Evolutionary conservation across 2,888 invertebrate genomes (phyloP).

Genomic region (Neria commutata): DNA sequence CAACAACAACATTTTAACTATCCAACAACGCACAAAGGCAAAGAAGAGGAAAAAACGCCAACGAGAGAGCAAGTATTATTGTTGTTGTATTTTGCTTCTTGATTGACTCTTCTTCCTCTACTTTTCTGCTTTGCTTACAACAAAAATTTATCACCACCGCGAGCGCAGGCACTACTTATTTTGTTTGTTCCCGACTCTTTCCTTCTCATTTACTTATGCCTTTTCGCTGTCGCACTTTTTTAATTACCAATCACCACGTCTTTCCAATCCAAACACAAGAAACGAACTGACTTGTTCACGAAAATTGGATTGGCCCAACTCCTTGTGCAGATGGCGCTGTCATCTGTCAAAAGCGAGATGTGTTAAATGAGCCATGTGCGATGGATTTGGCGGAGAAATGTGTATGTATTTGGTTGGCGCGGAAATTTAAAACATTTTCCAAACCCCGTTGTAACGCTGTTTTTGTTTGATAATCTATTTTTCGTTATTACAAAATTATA

Average conservation of each 20-base stretch:
- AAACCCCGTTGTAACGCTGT: too few species aligned
- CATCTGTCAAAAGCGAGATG: too few species aligned
- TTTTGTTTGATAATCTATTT: too few species aligned
- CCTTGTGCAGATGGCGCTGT: too few species aligned
- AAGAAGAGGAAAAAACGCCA: constrained; percentile 5
- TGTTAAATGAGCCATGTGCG: too few species aligned
- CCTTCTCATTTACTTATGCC: constrained; percentile 12
- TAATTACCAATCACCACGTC: constrained; percentile 45
- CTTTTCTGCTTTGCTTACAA: constrained; percentile 34
- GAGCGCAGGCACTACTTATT: constrained; percentile 26
- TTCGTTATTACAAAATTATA: too few species aligned
- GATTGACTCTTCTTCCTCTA: constrained; percentile 43
- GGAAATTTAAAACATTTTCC: too few species aligned
- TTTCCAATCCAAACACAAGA: constrained; percentile 55
- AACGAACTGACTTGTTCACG: constrained; percentile 48
- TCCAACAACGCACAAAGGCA: constrained; percentile 23
- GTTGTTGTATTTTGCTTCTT: constrained; percentile 30
- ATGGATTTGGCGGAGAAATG: too few species aligned
- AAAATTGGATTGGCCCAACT: neutral
- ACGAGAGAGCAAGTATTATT: neutral
- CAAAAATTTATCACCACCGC: constrained; percentile 37
- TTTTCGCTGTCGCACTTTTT: constrained; percentile 23
- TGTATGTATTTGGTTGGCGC: too few species aligned
- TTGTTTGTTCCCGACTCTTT: constrained; percentile 18
- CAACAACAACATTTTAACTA: constrained; percentile 17